Percentiles rank a stretch among this genome's conserved stretches.
Conservation (phyloP, 2,888 invertebrate species). For the Netelia fuscicornis region DNA sequence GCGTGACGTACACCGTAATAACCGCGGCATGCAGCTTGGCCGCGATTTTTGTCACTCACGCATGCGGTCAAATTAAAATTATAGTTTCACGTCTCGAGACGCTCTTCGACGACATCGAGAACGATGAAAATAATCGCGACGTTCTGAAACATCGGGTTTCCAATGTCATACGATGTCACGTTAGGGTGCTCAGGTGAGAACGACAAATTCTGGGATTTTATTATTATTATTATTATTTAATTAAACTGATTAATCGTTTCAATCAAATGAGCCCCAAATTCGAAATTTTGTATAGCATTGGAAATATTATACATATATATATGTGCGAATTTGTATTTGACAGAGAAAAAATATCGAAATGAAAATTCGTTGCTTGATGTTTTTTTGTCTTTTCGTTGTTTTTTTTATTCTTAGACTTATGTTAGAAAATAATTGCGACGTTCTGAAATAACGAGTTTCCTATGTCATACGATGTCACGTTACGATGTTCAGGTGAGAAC, state of each 20-base stretch:
- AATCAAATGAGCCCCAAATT: too few species aligned
- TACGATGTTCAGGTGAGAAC: too few species aligned
- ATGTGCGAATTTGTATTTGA: too few species aligned
- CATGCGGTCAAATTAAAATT: constrained; percentile 73
- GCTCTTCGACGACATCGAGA: constrained; percentile 49
- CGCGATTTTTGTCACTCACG: constrained; percentile 72
- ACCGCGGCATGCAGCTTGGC: constrained; percentile 71
- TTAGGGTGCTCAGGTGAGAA: constrained; percentile 73
- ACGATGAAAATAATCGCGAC: background rate
- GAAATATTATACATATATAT: too few species aligned
- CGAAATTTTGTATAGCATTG: too few species aligned
- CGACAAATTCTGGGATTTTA: background rate
- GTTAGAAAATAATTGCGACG: too few species aligned
- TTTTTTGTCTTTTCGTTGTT: too few species aligned
- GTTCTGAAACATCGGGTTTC: constrained; percentile 62
- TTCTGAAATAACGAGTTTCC: too few species aligned
- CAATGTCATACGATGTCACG: constrained; percentile 68
- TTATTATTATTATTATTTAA: background rate
- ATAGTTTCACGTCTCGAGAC: constrained; percentile 61
- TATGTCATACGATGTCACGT: too few species aligned
- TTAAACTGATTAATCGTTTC: background rate
- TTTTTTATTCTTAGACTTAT: too few species aligned
- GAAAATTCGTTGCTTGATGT: too few species aligned
- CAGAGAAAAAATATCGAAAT: background rate
- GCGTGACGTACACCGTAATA: constrained; percentile 67